Evolutionary conservation across 2,888 invertebrate genomes (phyloP), one percentile per base, ranked within the genome.

Genomic region (Arrhopalites spinosus): DNA sequence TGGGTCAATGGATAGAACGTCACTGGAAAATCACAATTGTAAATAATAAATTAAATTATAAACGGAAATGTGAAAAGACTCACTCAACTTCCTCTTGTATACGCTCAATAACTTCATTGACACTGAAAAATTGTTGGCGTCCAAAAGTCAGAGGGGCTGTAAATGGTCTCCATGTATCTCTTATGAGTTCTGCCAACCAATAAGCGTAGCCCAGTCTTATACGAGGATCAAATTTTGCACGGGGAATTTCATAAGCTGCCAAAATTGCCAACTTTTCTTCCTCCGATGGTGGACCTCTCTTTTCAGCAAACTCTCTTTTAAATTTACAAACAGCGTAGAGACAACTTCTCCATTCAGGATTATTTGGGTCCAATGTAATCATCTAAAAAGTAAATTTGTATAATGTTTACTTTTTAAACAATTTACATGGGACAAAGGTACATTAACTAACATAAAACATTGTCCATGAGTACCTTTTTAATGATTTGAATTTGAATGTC

Each of bases 261-360:
- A 45, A 5, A 20, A 67, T 25, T n/a, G 67, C 45, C 3, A 5
- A 17, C 1, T 29, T 43, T 23, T 45, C 45, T 3, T 20, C 67
- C 20, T 67, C 45, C 1, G 67, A 67, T 20, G 67, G 67, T 23
- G 67, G 45, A 7, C 45, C 47, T 11, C 2, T 36, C 1, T 67
- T 11, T 3, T 43, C 43, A 8, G 13, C 8, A 43, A 30, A 67
- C 20, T 67, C 67, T 45, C 45, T 17, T 23, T 45, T 45, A 45
- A 67, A 67, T 67, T 45, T 67, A 7, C 5, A 23, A 25, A 45
- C 45, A 11, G 30, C 45, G 29, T 67, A 67, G 13, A 45, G 15
- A 45, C 67, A 67, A 13, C 43, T 45, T 15, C 36, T 43, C 67
- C 67, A 67, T 67, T 67, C 67, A 23, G 45, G 45, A 43, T 67